Percentiles rank a stretch among this genome's conserved stretches.
phyloP scores from a whole-genome alignment of 2,797 vertebrate species.

The Nannoperca obscura region DNA sequence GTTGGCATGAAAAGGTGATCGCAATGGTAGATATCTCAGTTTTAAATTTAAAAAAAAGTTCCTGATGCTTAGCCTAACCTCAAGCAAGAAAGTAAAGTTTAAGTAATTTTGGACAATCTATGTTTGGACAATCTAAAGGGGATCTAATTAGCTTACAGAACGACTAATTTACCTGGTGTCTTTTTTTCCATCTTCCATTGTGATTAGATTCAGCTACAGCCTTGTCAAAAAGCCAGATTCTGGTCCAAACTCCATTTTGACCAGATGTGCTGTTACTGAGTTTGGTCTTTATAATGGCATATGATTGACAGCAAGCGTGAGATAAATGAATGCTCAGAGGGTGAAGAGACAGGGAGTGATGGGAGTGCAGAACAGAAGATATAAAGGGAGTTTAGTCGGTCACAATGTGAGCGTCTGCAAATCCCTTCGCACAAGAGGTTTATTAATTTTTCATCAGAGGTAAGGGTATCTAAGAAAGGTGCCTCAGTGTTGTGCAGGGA shows the following conservation, averaged over 20 bases:
- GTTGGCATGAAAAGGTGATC: constrained; percentile 3
- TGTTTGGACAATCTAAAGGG: no score
- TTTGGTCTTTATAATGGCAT: not conserved
- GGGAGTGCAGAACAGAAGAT: constrained; percentile 4
- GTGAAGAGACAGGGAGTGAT: not conserved
- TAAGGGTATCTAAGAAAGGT: constrained; percentile 23
- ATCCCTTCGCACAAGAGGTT: not conserved
- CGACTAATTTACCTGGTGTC: no score
- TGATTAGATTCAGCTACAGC: no score
- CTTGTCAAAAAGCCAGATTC: no score
- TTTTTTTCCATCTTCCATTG: no score
- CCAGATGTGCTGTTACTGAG: no score
- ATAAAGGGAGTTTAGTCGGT: constrained; percentile 19
- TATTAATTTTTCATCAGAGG: constrained; percentile 38
- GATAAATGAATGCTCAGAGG: constrained; percentile 18
- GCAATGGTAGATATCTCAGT: not conserved
- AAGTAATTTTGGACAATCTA: no score
- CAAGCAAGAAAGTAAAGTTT: no score
- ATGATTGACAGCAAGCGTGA: constrained; percentile 18
- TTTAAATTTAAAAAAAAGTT: constrained; percentile 16
- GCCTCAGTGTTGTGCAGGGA: constrained; percentile 16
- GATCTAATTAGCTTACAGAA: no score
- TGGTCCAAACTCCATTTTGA: no score
- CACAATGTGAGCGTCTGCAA: constrained; percentile 19
- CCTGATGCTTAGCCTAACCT: not conserved